Percentiles rank a stretch among this genome's conserved stretches.
These are phyloP conservation scores for Aplochiton taeniatus DNA, from an alignment of 2,797 vertebrate genomes.

Conservation along the genomic window DNA sequence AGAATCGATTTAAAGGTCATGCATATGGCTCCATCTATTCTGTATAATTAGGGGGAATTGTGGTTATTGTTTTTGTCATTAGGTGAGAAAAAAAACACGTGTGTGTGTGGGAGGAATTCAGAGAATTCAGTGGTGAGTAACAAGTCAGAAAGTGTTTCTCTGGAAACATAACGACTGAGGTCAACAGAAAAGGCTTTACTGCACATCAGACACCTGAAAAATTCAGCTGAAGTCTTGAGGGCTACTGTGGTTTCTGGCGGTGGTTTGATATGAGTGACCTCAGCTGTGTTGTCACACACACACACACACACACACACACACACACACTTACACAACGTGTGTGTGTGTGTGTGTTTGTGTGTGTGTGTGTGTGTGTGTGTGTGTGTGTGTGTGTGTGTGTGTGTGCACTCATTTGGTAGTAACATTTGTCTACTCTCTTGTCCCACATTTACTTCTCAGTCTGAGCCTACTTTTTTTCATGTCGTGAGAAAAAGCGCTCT, in stretches of 20 bases:
- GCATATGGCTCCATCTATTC: too few relatives aligned
- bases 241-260: too few relatives aligned
- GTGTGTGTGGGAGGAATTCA: conserved; percentile 68
- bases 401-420: too few relatives aligned
- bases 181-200: conserved; percentile 46
- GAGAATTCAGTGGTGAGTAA: conserved; percentile 47
- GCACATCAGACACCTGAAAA: background rate
- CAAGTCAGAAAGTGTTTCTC: conserved; percentile 46
- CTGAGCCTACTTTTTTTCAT: too few relatives aligned
- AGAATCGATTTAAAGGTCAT: too few relatives aligned
- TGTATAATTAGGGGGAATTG: conserved; percentile 51
- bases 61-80: conserved; percentile 57
- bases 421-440: too few relatives aligned
- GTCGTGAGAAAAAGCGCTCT: too few relatives aligned
- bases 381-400: background rate
- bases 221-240: too few relatives aligned
- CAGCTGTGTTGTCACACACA: background rate
- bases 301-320: too few relatives aligned
- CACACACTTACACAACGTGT: background rate
- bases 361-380: background rate
- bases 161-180: conserved; percentile 59
- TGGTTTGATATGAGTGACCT: too few relatives aligned
- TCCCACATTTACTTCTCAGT: too few relatives aligned
- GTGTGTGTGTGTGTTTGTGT: background rate
- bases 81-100: conserved; percentile 64